Base-by-base conservation (phyloP, 1,140 invertebrate genomes). In the Berghia stephanieae region DNA sequence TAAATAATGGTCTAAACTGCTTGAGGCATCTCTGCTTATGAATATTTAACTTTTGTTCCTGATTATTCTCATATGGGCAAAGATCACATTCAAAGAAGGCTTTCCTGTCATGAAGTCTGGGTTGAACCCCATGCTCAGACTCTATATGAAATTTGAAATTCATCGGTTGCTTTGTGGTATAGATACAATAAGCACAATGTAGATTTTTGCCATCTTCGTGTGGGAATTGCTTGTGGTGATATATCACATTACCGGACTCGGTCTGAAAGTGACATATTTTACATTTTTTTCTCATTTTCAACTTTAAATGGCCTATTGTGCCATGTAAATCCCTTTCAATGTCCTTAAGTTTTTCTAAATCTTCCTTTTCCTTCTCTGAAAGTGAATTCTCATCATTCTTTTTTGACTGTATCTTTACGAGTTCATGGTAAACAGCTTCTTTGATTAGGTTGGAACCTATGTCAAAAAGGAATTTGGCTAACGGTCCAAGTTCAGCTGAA, bases 1-100 rank as follows among this genome's bases (percentile, higher is more conserved):
- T 97, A 40, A 93, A 90, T 74, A 96, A 95, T 0, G 94, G 93
- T 87, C 95, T 93, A 88, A 97, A 98, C 87, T 96, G 96, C 89
- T 96, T 96, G 24, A 93, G 92, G 90, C 97, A 98, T 3, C 95
- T 93, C n/a, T 94, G 91, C 78, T 94, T 92, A 91, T 98, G 97
- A 24, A 96, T 91, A 0, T 94, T 95, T 69, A 98, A 89, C 90
- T 97, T 97, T n/a, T 94, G 94, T 89, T 97, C 98, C 75, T 95
- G 94, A 86, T 96, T 96, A 83, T 97, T 95, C 87, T 98, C 96
- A 85, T 97, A 98, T 0, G 95, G 94, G 91, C 97, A 98, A 85
- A 96, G 95, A 0, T 95, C 93, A 88, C 96, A 98, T 83, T 97
- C 95, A 89, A 96, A 96, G 86, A 95, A 95, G 0, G 94, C 93